Evolutionary conservation across 2,113 vertebrate genomes (phyloP), one percentile per base, ranked within the genome.

Genomic region (Alligator mississippiensis): DNA sequence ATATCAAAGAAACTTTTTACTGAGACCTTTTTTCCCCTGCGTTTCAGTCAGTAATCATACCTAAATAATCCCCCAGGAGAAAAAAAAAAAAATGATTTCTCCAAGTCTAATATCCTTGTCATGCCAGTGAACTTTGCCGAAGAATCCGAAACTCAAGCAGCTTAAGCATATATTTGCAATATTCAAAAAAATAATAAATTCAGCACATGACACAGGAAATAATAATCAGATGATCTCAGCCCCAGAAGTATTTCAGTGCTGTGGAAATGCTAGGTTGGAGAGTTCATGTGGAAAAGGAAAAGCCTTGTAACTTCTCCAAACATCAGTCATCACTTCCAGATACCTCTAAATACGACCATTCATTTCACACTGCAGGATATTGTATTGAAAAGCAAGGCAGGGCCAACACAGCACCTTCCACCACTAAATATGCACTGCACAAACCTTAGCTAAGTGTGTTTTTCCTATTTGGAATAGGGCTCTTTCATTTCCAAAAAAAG

Each of bases 191-290:
- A 96, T 96, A 95, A 96, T 97, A 96, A 96, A 96, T 97, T 96
- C 96, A 93, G 93, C 93, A 93, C 95, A 96, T 94, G 95, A 97
- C 96, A 96, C 96, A 95, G 96, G 96, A 97, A 97, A 97, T 96
- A 96, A 97, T 97, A 95, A 97, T 97, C 96, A 96, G 96, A 97
- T 97, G 96, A 97, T 93, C 96, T 97, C 96, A 97, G 95, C 95
- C 91, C 77, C 83, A 92, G 89, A 97, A 97, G 92, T 93, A 97
- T 97, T 97, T 94, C 90, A 74, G 18, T 92, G 90, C 95, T 88
- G 94, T 94, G 94, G 96, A 96, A 96, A 97, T 94, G 96, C 95
- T 95, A 97, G 94, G 96, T 97, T 97, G 96, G 97, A 96, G 97
- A 97, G 96, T 96, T 96, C 95, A 96, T 96, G 95, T 97, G 97